Evolutionary conservation across 2,888 invertebrate species (phyloP).

Genomic region (Anagyrus pseudococci): DNA sequence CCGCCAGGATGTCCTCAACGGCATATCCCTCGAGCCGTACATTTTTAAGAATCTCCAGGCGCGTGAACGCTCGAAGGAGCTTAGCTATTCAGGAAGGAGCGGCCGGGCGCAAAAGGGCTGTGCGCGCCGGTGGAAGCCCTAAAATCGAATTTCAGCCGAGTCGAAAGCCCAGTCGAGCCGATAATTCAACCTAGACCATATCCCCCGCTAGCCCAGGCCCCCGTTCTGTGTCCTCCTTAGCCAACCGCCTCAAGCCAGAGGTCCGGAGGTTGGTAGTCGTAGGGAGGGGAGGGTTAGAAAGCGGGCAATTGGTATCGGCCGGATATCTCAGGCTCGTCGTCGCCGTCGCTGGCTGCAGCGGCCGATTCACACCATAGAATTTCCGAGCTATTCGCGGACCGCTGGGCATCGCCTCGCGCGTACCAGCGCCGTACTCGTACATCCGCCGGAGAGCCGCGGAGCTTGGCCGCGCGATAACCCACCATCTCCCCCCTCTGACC

Average conservation of each 20-base stretch:
- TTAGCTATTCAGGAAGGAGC: constrained; percentile 8
- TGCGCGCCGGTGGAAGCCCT: not conserved
- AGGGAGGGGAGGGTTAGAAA: not conserved
- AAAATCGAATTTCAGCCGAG: constrained; percentile 30
- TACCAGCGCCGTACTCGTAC: too few species aligned
- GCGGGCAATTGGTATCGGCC: constrained; percentile 31
- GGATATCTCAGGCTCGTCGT: constrained; percentile 39
- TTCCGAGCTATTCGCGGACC: constrained; percentile 48
- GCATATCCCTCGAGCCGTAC: not conserved
- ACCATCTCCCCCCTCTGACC: too few species aligned
- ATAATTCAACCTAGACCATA: constrained; percentile 26
- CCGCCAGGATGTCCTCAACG: not conserved
- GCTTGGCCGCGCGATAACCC: constrained; percentile 48
- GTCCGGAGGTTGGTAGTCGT: not conserved
- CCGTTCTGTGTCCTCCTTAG: too few species aligned
- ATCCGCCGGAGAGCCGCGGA: constrained; percentile 35
- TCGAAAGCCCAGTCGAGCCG: constrained; percentile 31
- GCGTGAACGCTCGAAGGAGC: constrained; percentile 10
- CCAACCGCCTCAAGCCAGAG: not conserved
- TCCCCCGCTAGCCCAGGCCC: not conserved
- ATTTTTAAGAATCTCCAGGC: constrained; percentile 7
- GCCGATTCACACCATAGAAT: constrained; percentile 51
- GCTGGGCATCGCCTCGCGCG: constrained; percentile 40
- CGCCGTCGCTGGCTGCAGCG: constrained; percentile 13
- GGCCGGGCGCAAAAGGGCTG: not conserved